These are phyloP conservation scores for Corynorhinus townsendii DNA, from an alignment of 2,113 vertebrate genomes.

Conservation along the genomic window DNA sequence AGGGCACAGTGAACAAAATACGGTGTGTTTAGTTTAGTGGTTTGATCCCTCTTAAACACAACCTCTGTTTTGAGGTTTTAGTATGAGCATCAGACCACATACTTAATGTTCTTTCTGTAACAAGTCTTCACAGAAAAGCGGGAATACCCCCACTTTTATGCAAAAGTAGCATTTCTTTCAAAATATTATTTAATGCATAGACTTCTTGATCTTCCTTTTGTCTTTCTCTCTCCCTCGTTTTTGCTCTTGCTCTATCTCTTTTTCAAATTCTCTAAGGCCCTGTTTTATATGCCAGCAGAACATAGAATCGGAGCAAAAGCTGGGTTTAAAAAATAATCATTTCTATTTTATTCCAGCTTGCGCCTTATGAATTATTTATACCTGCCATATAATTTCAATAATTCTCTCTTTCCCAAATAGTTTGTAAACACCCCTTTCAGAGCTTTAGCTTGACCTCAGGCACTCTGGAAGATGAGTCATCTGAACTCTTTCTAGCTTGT, in stretches of 20 bases:
- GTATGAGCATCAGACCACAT: not conserved
- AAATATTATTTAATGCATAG: not conserved
- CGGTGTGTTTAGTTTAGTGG: not conserved
- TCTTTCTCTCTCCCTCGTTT: not conserved
- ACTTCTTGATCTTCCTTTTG: not conserved
- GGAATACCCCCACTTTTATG: not conserved
- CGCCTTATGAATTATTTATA: conserved; percentile 45
- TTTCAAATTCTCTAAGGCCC: not conserved
- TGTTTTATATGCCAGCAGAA: not conserved
- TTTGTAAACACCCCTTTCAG: not conserved
- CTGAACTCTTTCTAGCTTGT: not conserved
- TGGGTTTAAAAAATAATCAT: conserved; percentile 29
- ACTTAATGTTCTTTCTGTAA: not conserved
- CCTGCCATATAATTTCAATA: not conserved
- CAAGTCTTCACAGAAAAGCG: not conserved
- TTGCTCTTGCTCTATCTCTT: not conserved
- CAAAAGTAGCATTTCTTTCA: not conserved
- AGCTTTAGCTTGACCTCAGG: conserved; percentile 7
- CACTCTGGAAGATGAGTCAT: not conserved
- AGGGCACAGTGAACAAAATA: not conserved
- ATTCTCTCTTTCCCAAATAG: not conserved
- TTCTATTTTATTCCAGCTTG: conserved; percentile 18
- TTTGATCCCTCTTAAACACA: not conserved
- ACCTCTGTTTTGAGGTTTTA: not conserved
- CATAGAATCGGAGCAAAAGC: not conserved